These are phyloP conservation scores for Alethe diademata DNA, from an alignment of 2,113 vertebrate species.

Conservation along the genomic window DNA sequence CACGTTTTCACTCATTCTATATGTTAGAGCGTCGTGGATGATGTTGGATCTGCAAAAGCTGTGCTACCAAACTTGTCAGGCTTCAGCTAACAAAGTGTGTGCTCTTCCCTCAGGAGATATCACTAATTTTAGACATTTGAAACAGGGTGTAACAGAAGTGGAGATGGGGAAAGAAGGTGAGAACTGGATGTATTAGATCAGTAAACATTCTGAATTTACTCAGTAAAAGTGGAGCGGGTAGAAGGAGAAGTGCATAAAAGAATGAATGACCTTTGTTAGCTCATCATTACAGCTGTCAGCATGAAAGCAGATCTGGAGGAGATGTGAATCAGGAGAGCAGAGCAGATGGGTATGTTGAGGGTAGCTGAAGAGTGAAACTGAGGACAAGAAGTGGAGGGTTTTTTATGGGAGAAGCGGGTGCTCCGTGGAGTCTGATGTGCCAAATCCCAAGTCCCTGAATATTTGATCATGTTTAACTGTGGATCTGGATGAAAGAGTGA, in stretches of 20 bases:
- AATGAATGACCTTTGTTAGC: conserved; percentile 10
- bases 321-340: background rate
- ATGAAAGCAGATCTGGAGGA: background rate
- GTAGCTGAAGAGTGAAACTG: background rate
- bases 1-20: background rate
- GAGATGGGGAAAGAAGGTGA: background rate
- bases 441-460: background rate
- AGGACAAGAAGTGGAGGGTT: background rate
- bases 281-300: background rate
- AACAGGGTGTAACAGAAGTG: background rate
- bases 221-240: background rate
- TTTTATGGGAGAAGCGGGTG: background rate
- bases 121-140: background rate
- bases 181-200: conserved; percentile 22
- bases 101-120: background rate
- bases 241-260: background rate
- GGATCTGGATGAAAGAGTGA: background rate
- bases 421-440: background rate
- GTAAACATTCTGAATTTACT: conserved; percentile 38
- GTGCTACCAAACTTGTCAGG: background rate
- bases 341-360: background rate
- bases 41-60: background rate
- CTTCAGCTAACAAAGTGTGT: background rate
- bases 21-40: background rate
- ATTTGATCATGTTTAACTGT: background rate